Evolutionary conservation across 2,797 vertebrate species (phyloP), one percentile per base, ranked within the genome.

Genomic region (Petrocephalus schoutedeni): DNA sequence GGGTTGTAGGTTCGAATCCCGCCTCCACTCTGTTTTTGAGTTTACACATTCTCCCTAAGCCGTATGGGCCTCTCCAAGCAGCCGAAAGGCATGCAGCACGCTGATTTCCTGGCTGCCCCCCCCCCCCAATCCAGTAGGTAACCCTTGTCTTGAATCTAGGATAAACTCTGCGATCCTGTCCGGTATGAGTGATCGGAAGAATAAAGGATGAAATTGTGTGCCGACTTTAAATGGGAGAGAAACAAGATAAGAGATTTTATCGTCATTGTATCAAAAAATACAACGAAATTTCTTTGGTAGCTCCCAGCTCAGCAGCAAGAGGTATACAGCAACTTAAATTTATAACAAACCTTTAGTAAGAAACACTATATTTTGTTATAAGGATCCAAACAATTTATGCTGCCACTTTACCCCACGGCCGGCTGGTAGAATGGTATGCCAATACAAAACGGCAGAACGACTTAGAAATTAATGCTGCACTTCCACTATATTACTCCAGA

Each of bases 401-500:
- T 45, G 71, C 36, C 71, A 77, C 21, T 67, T 28, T 67, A 23
- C 61, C 61, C 28, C 23, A 45, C 41, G 6, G 49, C 56, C 9
- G 3, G 56, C 9, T 14, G 10, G 2, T 57, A 57, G 3, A 57
- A 57, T 3, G 16, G 10, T 14, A 41, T 14, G 36, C 6, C 4
- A 21, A n/a, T 12, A 59, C 19, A 59, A 7, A 59, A 59, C 19
- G 56, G 58, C 19, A 5, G 21, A 7, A 59, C n/a, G 64, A 71
- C 28, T 71, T 28, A 6, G 41, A 28, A 83, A 45, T 10, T 45
- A 83, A 51, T 51, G 49, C n/a, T 41, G 36, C 41, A 28, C 53
- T 53, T 83, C n/a, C 53, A 51, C 16, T 28, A 7, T 5, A 41
- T 53, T 32, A 41, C 59, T 41, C 59, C 12, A 94, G 93, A 85